Conservation (phyloP, 2,113 vertebrate species). For the Chaenogobius annularis region DNA sequence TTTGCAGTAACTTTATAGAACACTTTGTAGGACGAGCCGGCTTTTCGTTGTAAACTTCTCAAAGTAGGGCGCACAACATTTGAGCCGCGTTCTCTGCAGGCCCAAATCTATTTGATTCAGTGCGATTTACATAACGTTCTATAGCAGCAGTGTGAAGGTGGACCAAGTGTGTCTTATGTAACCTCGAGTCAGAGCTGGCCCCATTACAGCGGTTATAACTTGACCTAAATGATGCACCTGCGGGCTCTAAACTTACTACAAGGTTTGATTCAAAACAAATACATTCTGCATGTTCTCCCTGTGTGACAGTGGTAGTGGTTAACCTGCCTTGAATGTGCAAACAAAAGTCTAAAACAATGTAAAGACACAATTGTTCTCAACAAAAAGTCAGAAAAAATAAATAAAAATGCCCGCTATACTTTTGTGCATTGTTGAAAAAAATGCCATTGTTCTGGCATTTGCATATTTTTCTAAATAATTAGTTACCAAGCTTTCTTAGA, state of each 20-base stretch:
- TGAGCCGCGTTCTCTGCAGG: conserved; percentile 21
- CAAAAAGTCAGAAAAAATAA: too few relatives aligned
- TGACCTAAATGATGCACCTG: conserved; percentile 1
- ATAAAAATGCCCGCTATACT: too few relatives aligned
- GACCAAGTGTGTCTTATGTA: background rate
- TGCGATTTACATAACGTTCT: conserved; percentile 43
- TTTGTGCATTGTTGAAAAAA: too few relatives aligned
- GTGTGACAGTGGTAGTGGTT: background rate
- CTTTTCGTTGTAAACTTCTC: background rate
- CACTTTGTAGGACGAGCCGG: background rate
- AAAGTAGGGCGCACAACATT: conserved; percentile 32
- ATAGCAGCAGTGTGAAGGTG: conserved; percentile 21
- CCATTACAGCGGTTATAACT: background rate
- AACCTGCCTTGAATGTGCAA: background rate
- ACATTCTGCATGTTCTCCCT: background rate
- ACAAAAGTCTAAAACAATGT: too few relatives aligned
- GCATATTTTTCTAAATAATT: too few relatives aligned
- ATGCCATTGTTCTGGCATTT: too few relatives aligned
- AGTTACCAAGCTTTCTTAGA: too few relatives aligned
- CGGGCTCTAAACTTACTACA: background rate
- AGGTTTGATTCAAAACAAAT: background rate
- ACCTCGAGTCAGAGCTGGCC: background rate
- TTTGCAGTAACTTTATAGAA: background rate
- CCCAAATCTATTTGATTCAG: conserved; percentile 26
- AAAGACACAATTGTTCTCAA: too few relatives aligned